Base-by-base conservation (phyloP, 2,888 invertebrate species). In the Dryomyza anilis region DNA sequence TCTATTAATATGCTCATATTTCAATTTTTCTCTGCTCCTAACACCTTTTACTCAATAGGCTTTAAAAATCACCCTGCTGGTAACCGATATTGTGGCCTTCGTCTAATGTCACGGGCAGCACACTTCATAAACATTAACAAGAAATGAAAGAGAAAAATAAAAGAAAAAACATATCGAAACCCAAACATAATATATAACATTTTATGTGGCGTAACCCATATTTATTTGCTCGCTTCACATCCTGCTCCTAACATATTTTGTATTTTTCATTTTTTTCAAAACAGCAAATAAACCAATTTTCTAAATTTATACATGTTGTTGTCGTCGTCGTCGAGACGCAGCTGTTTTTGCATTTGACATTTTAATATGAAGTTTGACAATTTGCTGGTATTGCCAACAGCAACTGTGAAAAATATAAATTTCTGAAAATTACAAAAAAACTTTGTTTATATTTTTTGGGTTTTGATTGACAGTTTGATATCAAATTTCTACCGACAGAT, bases 271-370 rank as follows among this genome's bases (percentile, higher is more conserved):
- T 1, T 25, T 56, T 39, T 56, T 39, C 25, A 21, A 2, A 21
- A 14, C 48, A 19, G 2, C 25, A 14, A 21, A 19, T 3, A 10
- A 2, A 30, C 7, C 36, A 12, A 33, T 19, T 10, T 25, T 14
- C n/a, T n/a, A n/a, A n/a, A n/a, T n/a, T n/a, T n/a, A n/a, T n/a
- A n/a, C n/a, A n/a, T n/a, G n/a, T n/a, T n/a, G n/a, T n/a, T n/a
- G n/a, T n/a, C n/a, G n/a, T n/a, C n/a, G n/a, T n/a, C n/a, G n/a
- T n/a, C n/a, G n/a, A n/a, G n/a, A n/a, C 21, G 61, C 60, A 61
- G 60, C 60, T 52, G 60, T 50, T 61, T 27, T 16, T 50, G 52
- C 50, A 33, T 61, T 52, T 52, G 60, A 61, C 36, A 52, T 56
- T n/a, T 39, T n/a, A n/a, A n/a, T n/a, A n/a, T 36, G 45, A 43